Conservation (phyloP, 2,113 vertebrate genomes). For the Microtus richardsoni region DNA sequence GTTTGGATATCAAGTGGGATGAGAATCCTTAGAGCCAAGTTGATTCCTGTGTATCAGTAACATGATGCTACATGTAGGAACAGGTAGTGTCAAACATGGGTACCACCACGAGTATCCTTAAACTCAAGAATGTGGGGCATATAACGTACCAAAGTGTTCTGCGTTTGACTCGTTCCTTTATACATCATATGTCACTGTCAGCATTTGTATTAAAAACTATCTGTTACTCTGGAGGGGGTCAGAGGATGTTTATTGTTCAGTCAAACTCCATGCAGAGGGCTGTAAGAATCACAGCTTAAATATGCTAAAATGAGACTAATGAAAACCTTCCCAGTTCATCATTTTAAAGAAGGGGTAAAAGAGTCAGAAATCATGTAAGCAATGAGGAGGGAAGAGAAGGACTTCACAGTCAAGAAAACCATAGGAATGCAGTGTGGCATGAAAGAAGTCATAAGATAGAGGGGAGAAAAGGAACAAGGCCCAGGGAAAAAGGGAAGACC, state of each 20-base stretch:
- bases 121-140: not conserved
- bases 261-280: not conserved
- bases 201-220: conserved; percentile 32
- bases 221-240: not conserved
- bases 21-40: not conserved
- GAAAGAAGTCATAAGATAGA: not conserved
- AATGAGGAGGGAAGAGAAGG: not conserved
- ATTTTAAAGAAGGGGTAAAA: conserved; percentile 1
- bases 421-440: not conserved
- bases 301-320: not conserved
- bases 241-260: conserved; percentile 3
- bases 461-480: not conserved
- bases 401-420: not conserved
- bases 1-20: conserved; percentile 6
- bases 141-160: not conserved
- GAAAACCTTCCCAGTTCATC: not conserved
- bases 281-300: not conserved
- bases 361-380: not conserved
- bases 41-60: conserved; percentile 2
- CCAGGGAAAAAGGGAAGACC: not conserved
- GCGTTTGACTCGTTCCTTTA: not conserved
- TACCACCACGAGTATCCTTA: not conserved
- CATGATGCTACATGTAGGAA: not conserved
- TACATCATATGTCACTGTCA: not conserved
- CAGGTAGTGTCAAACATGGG: not conserved